Conservation (phyloP, 2,797 vertebrate species). For the Psittacula derbiana region DNA sequence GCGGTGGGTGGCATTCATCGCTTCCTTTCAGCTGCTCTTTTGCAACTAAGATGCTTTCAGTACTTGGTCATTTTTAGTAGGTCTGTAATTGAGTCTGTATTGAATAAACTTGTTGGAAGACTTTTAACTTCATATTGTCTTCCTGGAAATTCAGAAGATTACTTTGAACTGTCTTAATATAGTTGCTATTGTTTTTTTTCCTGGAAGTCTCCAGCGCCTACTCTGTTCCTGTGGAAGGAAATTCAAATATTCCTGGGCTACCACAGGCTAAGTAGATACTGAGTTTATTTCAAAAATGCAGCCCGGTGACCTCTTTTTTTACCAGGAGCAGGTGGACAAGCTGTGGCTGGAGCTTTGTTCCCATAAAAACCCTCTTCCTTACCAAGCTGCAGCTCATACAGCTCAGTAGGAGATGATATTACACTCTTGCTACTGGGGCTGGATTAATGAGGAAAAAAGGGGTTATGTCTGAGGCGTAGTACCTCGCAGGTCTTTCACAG, state of each 20-base stretch:
- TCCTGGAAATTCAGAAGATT: conserved; percentile 15
- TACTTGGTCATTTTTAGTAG: neutral
- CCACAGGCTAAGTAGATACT: neutral
- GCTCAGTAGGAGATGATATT: neutral
- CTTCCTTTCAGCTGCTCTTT: neutral
- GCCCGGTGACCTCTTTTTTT: neutral
- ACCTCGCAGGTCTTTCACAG: neutral
- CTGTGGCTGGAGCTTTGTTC: neutral
- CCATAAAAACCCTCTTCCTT: neutral
- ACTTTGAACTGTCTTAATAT: conserved; percentile 1
- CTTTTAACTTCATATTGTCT: conserved; percentile 11
- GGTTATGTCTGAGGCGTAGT: neutral
- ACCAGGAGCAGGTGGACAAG: neutral
- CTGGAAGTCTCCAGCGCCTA: neutral
- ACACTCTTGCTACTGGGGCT: neutral
- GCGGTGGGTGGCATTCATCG: neutral
- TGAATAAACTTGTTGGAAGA: conserved; percentile 8
- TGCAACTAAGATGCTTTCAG: neutral
- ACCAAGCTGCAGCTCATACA: neutral
- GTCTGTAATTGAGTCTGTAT: neutral
- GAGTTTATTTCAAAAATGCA: neutral
- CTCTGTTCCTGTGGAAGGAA: neutral
- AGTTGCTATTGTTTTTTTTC: neutral
- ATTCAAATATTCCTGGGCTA: conserved; percentile 16
- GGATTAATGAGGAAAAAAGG: conserved; percentile 2